Conservation (phyloP, 2,888 invertebrate species). For the Leptothorax acervorum region DNA sequence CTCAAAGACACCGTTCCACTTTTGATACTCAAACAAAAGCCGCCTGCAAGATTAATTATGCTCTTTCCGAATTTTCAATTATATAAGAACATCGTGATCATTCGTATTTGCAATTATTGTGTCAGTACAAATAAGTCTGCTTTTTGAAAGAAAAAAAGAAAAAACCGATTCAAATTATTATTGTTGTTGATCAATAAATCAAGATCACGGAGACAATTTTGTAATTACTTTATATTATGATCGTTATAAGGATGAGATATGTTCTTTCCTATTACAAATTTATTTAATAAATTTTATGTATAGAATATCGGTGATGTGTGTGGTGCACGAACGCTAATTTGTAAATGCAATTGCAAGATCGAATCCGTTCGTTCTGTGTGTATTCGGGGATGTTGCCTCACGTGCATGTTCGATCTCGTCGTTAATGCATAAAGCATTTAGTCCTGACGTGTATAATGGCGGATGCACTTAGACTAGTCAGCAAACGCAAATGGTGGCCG, state of each 20-base stretch:
- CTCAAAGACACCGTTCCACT: not conserved
- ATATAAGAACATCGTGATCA: not conserved
- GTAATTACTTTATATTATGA: not conserved
- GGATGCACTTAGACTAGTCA: conserved; percentile 8
- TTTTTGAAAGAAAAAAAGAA: not conserved
- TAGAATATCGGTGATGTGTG: not conserved
- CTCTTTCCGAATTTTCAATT: not conserved
- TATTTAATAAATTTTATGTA: not conserved
- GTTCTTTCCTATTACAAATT: not conserved
- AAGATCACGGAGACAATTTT: not conserved
- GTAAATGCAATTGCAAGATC: conserved; percentile 1
- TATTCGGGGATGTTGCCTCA: conserved; percentile 1
- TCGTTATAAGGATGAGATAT: not conserved
- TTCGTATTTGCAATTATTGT: not conserved
- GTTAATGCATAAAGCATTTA: conserved; percentile 50
- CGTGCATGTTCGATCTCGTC: not conserved
- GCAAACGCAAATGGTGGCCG: conserved; percentile 6
- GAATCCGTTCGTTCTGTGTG: not conserved
- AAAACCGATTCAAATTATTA: not conserved
- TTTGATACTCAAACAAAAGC: not conserved
- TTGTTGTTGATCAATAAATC: not conserved
- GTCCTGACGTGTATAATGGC: conserved; percentile 15
- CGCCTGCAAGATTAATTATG: not conserved
- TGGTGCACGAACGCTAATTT: not conserved
- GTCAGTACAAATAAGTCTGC: not conserved